Evolutionary conservation across 1,140 invertebrate species (phyloP).

Genomic region (Leptopilina clavipes): DNA sequence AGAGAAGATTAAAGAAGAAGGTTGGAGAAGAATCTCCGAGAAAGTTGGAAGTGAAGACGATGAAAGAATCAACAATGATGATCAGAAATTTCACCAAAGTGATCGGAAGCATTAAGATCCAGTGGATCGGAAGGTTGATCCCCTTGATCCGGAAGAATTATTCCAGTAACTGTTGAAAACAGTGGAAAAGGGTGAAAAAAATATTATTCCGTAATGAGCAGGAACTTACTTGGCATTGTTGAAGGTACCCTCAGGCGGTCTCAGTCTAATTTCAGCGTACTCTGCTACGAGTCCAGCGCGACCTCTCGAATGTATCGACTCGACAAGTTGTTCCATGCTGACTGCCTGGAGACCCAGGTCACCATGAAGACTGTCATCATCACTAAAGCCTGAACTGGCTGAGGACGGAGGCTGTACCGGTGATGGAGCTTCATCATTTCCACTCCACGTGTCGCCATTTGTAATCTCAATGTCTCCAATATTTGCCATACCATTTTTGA

Average conservation of each 20-base stretch:
- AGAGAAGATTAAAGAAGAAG: too few relatives aligned
- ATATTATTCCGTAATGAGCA: background rate
- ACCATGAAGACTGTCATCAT: constrained; percentile 89
- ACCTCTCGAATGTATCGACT: constrained; percentile 83
- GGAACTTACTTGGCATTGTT: constrained; percentile 79
- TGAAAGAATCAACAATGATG: too few relatives aligned
- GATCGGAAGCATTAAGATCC: too few relatives aligned
- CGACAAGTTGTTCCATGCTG: constrained; percentile 85
- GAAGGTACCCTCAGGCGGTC: constrained; percentile 89
- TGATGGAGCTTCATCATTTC: constrained; percentile 75
- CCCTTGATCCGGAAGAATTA: too few relatives aligned
- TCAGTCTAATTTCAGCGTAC: constrained; percentile 83
- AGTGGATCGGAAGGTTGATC: too few relatives aligned
- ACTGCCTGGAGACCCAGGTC: constrained; percentile 77
- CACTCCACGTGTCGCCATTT: constrained; percentile 69
- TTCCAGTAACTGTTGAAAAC: too few relatives aligned
- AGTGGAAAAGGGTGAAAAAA: too few relatives aligned
- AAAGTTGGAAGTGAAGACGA: too few relatives aligned
- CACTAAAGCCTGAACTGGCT: constrained; percentile 89
- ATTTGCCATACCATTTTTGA: constrained; percentile 66
- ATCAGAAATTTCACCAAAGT: too few relatives aligned
- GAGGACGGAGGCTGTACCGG: constrained; percentile 83
- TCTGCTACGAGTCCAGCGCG: constrained; percentile 87
- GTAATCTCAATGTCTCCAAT: constrained; percentile 70
- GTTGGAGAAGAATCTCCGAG: too few relatives aligned